These are phyloP conservation scores for Phocoena phocoena DNA, from an alignment of 2,113 vertebrate species.

Conservation along the genomic window DNA sequence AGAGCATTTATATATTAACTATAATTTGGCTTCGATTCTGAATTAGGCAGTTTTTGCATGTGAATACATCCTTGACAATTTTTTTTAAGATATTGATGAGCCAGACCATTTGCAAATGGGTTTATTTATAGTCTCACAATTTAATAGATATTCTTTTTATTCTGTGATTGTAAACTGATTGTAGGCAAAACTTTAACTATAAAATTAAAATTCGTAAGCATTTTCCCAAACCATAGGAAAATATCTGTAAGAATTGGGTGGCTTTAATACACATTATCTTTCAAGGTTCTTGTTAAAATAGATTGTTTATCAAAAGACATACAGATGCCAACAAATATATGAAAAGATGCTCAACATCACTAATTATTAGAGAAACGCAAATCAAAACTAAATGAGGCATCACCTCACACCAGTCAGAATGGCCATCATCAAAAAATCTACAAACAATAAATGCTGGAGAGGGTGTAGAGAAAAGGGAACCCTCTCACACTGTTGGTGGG, in stretches of 20 bases:
- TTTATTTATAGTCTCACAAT: slow-evolving; percentile 1
- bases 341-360: no score
- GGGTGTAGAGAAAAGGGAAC: no score
- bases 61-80: neutral
- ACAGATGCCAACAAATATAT: no score
- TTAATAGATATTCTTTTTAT: slow-evolving; percentile 24
- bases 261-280: slow-evolving; percentile 22
- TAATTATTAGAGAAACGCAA: no score
- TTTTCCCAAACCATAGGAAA: neutral
- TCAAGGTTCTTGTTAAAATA: neutral
- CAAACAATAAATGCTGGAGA: no score
- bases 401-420: no score
- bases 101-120: neutral
- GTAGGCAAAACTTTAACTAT: neutral
- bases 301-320: neutral
- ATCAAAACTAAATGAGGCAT: no score
- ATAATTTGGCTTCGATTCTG: neutral
- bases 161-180: neutral
- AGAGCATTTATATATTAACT: slow-evolving; percentile 26
- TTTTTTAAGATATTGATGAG: neutral
- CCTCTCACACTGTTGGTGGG: no score
- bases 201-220: neutral
- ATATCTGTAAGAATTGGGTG: neutral
- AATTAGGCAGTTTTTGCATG: neutral
- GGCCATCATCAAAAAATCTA: no score